Conservation (phyloP, 2,888 invertebrate genomes). For the Epirrhoe tristata region DNA sequence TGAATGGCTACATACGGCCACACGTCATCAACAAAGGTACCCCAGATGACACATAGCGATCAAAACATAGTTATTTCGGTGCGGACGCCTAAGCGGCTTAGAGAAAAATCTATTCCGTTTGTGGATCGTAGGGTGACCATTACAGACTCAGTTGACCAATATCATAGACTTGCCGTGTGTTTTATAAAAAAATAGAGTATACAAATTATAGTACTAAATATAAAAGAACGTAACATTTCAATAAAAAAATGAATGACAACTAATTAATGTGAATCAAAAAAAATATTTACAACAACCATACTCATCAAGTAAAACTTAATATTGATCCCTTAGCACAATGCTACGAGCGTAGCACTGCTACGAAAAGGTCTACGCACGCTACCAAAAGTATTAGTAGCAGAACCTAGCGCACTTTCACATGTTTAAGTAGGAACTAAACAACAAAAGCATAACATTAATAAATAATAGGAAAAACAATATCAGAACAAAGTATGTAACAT, state of each 20-base stretch:
- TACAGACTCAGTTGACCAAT: neutral
- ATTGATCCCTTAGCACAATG: neutral
- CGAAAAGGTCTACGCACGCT: neutral
- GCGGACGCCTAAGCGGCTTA: constrained; percentile 74
- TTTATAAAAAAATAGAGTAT: too few species aligned
- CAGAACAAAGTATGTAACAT: neutral
- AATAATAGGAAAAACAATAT: constrained; percentile 2
- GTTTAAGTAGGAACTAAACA: neutral
- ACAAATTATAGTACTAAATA: too few species aligned
- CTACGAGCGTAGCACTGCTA: neutral
- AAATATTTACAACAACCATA: too few species aligned
- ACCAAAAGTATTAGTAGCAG: too few species aligned
- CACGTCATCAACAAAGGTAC: constrained; percentile 32
- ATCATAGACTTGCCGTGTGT: too few species aligned
- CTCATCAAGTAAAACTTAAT: neutral
- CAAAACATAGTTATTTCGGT: constrained; percentile 62
- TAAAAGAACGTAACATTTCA: too few species aligned
- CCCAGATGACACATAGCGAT: constrained; percentile 41
- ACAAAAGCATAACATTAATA: neutral
- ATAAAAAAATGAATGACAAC: too few species aligned
- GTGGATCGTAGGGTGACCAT: constrained; percentile 58
- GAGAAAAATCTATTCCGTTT: constrained; percentile 76
- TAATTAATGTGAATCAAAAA: too few species aligned
- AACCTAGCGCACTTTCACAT: too few species aligned
- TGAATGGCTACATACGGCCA: constrained; percentile 20